A percentile compares a stretch with the other conserved stretches of the same genome.
phyloP scores from a whole-genome alignment of 23 tunicate species.

The Pegea sp. region DNA sequence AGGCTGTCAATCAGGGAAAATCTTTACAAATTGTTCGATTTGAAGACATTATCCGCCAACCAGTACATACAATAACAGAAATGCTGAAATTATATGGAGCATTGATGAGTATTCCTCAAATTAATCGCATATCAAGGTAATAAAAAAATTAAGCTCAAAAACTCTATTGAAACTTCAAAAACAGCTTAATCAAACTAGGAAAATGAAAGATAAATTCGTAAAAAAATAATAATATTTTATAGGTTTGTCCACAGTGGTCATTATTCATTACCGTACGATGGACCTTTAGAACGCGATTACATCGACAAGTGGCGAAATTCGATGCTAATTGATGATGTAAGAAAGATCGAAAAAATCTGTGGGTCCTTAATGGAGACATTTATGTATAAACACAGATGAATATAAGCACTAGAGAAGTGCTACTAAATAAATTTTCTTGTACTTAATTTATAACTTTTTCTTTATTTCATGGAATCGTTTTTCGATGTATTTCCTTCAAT shows the following conservation, averaged over 20 bases:
- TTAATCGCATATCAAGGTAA: constrained; percentile 26
- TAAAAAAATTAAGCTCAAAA: background rate
- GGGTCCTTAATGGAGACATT: constrained; percentile 11
- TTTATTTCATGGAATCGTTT: too few species aligned
- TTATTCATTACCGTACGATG: constrained; percentile 6
- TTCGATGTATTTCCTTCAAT: too few species aligned
- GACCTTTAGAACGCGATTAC: background rate
- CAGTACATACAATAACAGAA: constrained; percentile 10
- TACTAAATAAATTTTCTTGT: too few species aligned
- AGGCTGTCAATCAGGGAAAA: constrained; percentile 10
- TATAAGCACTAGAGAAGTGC: too few species aligned
- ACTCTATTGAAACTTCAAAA: background rate
- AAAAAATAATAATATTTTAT: background rate
- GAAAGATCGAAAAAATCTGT: constrained; percentile 12
- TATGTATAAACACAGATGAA: background rate
- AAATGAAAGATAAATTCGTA: background rate
- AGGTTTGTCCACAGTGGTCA: constrained; percentile 23
- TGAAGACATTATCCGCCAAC: constrained; percentile 34
- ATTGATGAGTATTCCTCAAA: constrained; percentile 23
- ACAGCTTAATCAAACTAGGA: background rate
- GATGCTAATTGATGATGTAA: constrained; percentile 9
- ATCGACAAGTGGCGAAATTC: constrained; percentile 11
- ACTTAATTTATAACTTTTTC: too few species aligned
- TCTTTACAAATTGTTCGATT: constrained; percentile 46
- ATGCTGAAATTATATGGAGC: constrained; percentile 20